A percentile compares a stretch with the other conserved stretches of the same genome.
These are phyloP conservation scores for Drosophila busckii DNA, from an alignment of 1,140 invertebrate genomes.

Conservation along the genomic window DNA sequence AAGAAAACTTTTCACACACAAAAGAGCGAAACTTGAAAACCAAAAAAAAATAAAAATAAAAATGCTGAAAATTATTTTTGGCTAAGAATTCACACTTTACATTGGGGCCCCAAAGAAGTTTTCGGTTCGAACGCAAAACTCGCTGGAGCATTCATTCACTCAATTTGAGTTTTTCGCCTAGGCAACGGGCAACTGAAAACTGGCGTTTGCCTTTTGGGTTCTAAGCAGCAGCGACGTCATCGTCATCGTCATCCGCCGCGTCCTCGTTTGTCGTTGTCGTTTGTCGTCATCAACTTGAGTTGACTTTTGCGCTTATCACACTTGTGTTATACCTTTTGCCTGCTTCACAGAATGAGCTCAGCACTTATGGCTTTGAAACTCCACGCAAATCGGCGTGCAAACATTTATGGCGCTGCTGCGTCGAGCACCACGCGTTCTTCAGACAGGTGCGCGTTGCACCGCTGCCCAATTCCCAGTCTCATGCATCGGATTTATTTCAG, in stretches of 20 bases:
- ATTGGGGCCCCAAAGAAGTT: constrained; percentile 21
- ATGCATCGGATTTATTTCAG: constrained; percentile 85
- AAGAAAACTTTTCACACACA: constrained; percentile 70
- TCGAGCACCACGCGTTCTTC: constrained; percentile 99
- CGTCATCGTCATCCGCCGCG: neutral
- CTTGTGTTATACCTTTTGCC: constrained; percentile 32
- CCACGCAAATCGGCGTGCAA: constrained; percentile 97
- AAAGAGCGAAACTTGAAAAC: constrained; percentile 60
- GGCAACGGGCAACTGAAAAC: constrained; percentile 24
- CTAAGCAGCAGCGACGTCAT: constrained; percentile 31
- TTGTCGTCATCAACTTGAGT: constrained; percentile 47
- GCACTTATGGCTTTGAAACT: constrained; percentile 96
- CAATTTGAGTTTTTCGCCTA: constrained; percentile 58
- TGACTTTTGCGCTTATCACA: constrained; percentile 69
- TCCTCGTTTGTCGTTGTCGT: constrained; percentile 26
- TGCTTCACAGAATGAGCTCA: constrained; percentile 90
- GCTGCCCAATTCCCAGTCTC: constrained; percentile 80
- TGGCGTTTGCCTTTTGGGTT: constrained; percentile 23
- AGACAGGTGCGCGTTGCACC: constrained; percentile 89
- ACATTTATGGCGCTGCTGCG: constrained; percentile 98
- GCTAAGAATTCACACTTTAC: constrained; percentile 59
- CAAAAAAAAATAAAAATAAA: too few relatives aligned
- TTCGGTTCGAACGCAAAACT: constrained; percentile 18
- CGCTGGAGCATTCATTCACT: constrained; percentile 61
- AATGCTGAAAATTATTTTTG: constrained; percentile 33